Evolutionary conservation across 2,888 invertebrate genomes (phyloP).

Genomic region (Hypolimnas misippus): DNA sequence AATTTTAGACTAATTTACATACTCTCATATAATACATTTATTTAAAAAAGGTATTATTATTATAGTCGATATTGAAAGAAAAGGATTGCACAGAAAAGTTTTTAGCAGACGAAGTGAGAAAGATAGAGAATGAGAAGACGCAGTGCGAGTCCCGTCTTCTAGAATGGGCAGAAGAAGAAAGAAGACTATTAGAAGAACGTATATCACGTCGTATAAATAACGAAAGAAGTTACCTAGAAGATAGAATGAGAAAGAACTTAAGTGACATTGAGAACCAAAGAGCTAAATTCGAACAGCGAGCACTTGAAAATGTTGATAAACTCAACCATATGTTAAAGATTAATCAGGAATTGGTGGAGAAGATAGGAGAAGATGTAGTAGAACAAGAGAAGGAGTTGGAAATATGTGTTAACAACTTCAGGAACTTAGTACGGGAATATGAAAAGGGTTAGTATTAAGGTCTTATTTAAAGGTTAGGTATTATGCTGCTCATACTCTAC

Average conservation of each 20-base stretch:
- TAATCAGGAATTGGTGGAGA: constrained; percentile 55
- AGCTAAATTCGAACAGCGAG: constrained; percentile 50
- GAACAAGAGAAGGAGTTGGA: constrained; percentile 54
- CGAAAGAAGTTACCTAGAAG: constrained; percentile 52
- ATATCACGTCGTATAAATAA: constrained; percentile 56
- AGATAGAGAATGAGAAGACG: constrained; percentile 54
- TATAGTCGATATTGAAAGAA: constrained; percentile 43
- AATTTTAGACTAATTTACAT: no score
- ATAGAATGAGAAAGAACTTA: constrained; percentile 52
- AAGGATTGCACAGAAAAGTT: constrained; percentile 47
- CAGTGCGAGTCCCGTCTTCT: constrained; percentile 50
- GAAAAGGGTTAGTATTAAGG: constrained; percentile 59
- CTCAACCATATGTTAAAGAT: constrained; percentile 49
- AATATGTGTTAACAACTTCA: constrained; percentile 53
- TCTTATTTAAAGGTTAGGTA: neutral
- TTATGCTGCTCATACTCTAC: no score
- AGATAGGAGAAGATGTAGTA: constrained; percentile 55
- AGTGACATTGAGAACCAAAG: constrained; percentile 54
- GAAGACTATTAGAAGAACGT: constrained; percentile 60
- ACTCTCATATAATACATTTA: no score
- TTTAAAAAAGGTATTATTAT: no score
- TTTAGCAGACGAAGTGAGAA: constrained; percentile 50
- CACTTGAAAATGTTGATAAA: constrained; percentile 50
- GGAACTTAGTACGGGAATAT: constrained; percentile 64
- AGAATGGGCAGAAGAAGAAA: constrained; percentile 57